phyloP scores from a whole-genome alignment of 2,797 vertebrate species.

The Mormyrus hasselquistii region DNA sequence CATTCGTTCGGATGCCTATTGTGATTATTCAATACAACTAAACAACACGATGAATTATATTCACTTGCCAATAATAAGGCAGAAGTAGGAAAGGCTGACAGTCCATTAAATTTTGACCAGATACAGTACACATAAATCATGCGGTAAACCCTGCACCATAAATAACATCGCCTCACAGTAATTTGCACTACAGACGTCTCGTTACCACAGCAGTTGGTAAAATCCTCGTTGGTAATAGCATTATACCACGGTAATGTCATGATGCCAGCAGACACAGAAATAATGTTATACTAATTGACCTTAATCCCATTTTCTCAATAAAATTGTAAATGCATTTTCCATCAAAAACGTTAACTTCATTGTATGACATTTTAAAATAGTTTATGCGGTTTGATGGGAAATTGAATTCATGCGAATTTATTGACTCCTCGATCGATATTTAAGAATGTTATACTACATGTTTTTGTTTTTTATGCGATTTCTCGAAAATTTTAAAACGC shows the following conservation, averaged over 20 bases:
- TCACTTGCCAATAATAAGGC: background rate
- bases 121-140: constrained; percentile 28
- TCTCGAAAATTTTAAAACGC: background rate
- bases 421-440: background rate
- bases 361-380: background rate
- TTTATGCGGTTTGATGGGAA: constrained; percentile 6
- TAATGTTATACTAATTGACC: constrained; percentile 32
- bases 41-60: background rate
- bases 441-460: background rate
- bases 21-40: background rate
- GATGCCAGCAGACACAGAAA: constrained; percentile 31
- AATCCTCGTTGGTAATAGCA: constrained; percentile 38
- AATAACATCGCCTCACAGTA: constrained; percentile 44
- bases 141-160: constrained; percentile 24
- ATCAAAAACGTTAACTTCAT: constrained; percentile 5
- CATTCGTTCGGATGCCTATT: background rate
- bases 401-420: background rate
- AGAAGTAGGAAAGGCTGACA: background rate
- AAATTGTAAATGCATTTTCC: constrained; percentile 16
- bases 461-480: background rate
- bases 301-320: constrained; percentile 34
- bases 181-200: constrained; percentile 40
- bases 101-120: constrained; percentile 18
- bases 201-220: constrained; percentile 42
- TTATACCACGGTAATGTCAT: constrained; percentile 40